These are phyloP conservation scores for Steatocranus sp. DNA, from an alignment of 2,797 vertebrate genomes.

Conservation along the genomic window DNA sequence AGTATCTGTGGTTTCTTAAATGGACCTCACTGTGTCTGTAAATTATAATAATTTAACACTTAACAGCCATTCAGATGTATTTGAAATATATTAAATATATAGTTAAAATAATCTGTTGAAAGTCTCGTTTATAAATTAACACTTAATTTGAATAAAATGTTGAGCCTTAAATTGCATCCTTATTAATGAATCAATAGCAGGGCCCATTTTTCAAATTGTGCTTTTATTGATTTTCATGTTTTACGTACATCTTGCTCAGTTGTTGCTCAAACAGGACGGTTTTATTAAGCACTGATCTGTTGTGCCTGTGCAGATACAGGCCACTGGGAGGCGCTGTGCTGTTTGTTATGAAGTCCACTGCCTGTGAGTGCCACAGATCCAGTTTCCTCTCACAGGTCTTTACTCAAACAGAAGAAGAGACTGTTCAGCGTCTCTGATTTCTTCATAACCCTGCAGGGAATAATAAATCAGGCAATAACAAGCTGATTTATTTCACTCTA, in stretches of 20 bases:
- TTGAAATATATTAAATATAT: neutral
- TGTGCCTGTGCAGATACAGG: neutral
- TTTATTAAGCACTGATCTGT: neutral
- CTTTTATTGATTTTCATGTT: neutral
- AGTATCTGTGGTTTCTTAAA: neutral
- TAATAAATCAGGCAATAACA: neutral
- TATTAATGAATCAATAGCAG: neutral
- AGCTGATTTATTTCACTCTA: neutral
- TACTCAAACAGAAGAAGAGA: neutral
- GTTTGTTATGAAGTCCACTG: neutral
- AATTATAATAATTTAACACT: neutral
- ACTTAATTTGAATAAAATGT: neutral
- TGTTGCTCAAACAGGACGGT: neutral
- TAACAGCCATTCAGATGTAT: neutral
- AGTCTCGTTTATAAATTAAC: neutral
- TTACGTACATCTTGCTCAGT: neutral
- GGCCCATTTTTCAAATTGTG: neutral
- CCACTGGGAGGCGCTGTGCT: slow-evolving; percentile 23
- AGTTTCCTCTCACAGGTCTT: neutral
- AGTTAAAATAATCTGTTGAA: neutral
- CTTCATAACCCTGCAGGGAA: neutral
- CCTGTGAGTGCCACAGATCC: neutral
- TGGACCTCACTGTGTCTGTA: neutral
- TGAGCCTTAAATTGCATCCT: neutral
- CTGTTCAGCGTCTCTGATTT: neutral